A percentile compares a stretch with the other conserved stretches of the same genome.
Conservation (phyloP, 2,797 vertebrate genomes). For the Myoxocephalus aenaeus region DNA sequence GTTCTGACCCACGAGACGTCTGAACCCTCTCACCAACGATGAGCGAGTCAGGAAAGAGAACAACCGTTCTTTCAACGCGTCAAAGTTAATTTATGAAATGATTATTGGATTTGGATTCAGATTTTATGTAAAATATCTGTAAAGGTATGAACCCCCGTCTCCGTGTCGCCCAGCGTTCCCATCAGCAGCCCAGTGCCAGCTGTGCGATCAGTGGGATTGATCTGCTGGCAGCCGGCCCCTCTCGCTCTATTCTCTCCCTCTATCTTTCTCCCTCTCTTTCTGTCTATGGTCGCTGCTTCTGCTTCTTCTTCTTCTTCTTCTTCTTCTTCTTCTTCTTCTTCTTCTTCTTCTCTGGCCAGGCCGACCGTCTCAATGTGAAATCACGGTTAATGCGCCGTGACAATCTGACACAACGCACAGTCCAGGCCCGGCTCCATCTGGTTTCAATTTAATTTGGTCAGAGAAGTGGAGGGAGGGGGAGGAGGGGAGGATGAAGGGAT, state of each 20-base stretch:
- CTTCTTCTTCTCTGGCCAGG: conserved; percentile 60
- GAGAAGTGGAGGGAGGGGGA: conserved; percentile 51
- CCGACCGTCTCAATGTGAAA: conserved; percentile 79
- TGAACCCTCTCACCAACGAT: neutral
- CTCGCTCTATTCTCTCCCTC: conserved; percentile 22
- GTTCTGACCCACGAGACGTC: too few relatives aligned
- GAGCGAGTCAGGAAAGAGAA: neutral
- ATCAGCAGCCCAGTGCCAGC: conserved; percentile 77
- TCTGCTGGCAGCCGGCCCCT: conserved; percentile 72
- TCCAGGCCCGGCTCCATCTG: conserved; percentile 83
- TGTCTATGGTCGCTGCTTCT: conserved; percentile 44
- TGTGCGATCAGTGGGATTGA: conserved; percentile 80
- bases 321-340: conserved; percentile 1
- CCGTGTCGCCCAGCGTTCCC: conserved; percentile 72
- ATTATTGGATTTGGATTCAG: conserved; percentile 73
- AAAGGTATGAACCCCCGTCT: conserved; percentile 73
- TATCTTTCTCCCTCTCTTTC: conserved; percentile 51
- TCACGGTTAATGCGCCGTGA: conserved; percentile 78
- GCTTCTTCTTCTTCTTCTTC: too few relatives aligned
- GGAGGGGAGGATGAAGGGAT: conserved; percentile 59
- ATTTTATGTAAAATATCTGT: conserved; percentile 71
- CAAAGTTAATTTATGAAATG: conserved; percentile 64
- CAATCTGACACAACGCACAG: conserved; percentile 81
- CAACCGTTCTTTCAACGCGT: conserved; percentile 27
- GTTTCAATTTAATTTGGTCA: conserved; percentile 88